Conservation (phyloP, 2,888 invertebrate species). For the Shargacucullia verbasci region DNA sequence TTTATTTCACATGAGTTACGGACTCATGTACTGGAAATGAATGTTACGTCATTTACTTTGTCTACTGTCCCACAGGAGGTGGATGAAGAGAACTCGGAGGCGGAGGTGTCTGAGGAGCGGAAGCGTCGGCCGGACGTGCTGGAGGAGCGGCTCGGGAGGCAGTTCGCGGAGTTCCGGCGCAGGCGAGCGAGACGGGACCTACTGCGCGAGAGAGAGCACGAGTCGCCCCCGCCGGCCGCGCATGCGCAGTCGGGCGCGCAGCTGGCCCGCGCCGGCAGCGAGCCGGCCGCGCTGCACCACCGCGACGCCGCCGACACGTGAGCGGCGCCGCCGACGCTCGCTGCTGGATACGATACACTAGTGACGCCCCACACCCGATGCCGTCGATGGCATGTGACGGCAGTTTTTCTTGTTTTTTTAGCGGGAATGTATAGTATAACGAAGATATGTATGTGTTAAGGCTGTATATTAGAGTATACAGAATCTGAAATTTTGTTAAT, state of each 20-base stretch:
- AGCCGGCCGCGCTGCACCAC: slow-evolving; percentile 53
- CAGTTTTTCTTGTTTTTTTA: too few species aligned
- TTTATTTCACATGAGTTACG: too few species aligned
- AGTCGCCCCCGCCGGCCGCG: slow-evolving; percentile 39
- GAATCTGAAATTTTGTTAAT: too few species aligned
- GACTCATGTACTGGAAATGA: too few species aligned
- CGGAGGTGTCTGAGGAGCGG: slow-evolving; percentile 62
- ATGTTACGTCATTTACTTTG: too few species aligned
- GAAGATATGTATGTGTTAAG: too few species aligned
- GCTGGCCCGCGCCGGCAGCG: slow-evolving; percentile 60
- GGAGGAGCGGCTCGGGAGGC: slow-evolving; percentile 61
- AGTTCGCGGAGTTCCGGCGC: slow-evolving; percentile 88
- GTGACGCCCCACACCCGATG: too few species aligned
- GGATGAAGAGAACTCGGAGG: slow-evolving; percentile 90
- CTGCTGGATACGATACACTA: too few species aligned
- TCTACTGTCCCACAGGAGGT: slow-evolving; percentile 87
- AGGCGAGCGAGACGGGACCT: slow-evolving; percentile 72
- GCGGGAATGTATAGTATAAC: too few species aligned
- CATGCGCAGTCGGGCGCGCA: slow-evolving; percentile 14
- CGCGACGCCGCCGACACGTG: slow-evolving; percentile 40
- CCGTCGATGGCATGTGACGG: too few species aligned
- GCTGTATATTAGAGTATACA: too few species aligned
- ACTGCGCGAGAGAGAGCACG: slow-evolving; percentile 59
- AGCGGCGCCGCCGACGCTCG: slow-evolving; percentile 2
- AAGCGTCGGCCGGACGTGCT: slow-evolving; percentile 81